These are phyloP conservation scores for Rhinella marina DNA, from an alignment of 2,797 vertebrate genomes.

Conservation along the genomic window DNA sequence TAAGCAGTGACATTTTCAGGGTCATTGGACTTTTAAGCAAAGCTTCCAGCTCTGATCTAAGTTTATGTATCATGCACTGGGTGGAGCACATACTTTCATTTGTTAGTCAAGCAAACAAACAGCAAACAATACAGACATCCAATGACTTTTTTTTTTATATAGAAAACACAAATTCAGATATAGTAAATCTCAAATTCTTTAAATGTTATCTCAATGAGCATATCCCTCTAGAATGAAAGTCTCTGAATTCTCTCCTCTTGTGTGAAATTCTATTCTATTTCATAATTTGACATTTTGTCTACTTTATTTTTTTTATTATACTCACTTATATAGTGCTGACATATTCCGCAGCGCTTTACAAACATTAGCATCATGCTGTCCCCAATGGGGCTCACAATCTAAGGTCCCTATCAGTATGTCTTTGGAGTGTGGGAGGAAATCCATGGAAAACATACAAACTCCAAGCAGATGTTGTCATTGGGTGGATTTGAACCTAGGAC, in stretches of 20 bases:
- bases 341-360: too few relatives aligned
- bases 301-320: too few relatives aligned
- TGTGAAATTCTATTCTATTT: too few relatives aligned
- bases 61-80: conserved; percentile 60
- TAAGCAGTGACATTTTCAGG: conserved; percentile 72
- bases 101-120: conserved; percentile 65
- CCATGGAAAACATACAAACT: too few relatives aligned
- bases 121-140: conserved; percentile 63
- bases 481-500: too few relatives aligned
- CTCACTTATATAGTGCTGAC: too few relatives aligned
- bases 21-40: conserved; percentile 65
- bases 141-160: background rate
- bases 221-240: background rate
- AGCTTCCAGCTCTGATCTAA: conserved; percentile 17
- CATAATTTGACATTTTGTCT: too few relatives aligned
- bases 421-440: too few relatives aligned
- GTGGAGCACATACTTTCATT: conserved; percentile 51
- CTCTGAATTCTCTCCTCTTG: background rate
- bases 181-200: background rate
- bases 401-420: too few relatives aligned
- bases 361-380: too few relatives aligned
- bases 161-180: background rate
- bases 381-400: too few relatives aligned
- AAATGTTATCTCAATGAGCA: background rate
- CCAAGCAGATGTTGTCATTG: too few relatives aligned